Evolutionary conservation across 2,797 vertebrate species (phyloP).

Genomic region (Tinamus major): DNA sequence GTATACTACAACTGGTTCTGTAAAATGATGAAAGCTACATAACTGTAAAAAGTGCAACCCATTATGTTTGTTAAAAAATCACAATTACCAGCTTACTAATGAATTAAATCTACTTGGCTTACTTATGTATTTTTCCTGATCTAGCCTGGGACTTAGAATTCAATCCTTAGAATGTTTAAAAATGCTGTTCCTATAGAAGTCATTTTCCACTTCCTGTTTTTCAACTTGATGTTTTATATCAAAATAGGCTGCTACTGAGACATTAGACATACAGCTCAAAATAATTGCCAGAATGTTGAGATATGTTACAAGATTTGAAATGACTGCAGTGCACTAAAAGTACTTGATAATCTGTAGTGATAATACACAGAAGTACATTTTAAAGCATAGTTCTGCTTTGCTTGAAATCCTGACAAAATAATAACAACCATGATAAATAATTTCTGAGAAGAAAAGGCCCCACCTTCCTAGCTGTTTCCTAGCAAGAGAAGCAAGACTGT

Average conservation of each 20-base stretch:
- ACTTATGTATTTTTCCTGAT: background rate
- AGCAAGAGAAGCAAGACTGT: background rate
- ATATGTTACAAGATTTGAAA: background rate
- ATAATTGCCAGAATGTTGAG: background rate
- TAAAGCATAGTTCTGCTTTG: background rate
- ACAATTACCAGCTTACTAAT: background rate
- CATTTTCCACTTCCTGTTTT: background rate
- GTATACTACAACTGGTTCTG: background rate
- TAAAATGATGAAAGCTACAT: background rate
- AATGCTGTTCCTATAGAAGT: background rate
- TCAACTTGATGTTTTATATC: background rate
- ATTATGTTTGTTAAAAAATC: background rate
- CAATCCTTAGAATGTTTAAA: background rate
- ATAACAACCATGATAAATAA: background rate
- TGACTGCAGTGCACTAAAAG: background rate
- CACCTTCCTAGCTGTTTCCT: background rate
- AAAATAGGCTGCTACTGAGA: background rate
- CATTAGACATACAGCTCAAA: background rate
- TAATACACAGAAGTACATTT: background rate
- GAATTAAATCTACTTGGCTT: background rate
- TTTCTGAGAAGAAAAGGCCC: background rate
- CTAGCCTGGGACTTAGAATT: background rate
- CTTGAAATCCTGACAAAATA: background rate
- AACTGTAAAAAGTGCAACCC: background rate
- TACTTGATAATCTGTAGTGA: rapidly evolving